Evolutionary conservation across 2,888 invertebrate genomes (phyloP).

Genomic region (Drosophila siamana): DNA sequence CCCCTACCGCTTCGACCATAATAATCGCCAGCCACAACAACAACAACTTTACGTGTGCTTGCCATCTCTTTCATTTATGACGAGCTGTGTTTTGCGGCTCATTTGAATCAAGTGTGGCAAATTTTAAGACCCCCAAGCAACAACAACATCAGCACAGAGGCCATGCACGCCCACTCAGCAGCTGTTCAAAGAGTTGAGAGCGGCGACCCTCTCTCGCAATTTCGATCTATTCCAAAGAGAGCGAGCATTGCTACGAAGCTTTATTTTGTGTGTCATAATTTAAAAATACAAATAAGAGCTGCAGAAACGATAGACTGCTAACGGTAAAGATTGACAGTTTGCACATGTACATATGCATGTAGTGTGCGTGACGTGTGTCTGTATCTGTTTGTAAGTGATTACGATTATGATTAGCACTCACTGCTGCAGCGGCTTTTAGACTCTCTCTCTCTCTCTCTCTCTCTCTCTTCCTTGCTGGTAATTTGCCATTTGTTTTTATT

Average conservation of each 20-base stretch:
- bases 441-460: not conserved
- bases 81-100: slow-evolving; percentile 49
- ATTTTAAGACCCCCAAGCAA: slow-evolving; percentile 32
- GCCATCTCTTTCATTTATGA: slow-evolving; percentile 39
- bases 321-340: slow-evolving; percentile 65
- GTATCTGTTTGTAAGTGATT: slow-evolving; percentile 29
- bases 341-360: slow-evolving; percentile 7
- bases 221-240: slow-evolving; percentile 20
- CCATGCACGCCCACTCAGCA: slow-evolving; percentile 67
- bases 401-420: slow-evolving; percentile 60
- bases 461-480: slow-evolving; percentile 36
- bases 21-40: slow-evolving; percentile 46
- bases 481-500: slow-evolving; percentile 47
- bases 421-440: slow-evolving; percentile 9
- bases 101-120: slow-evolving; percentile 62
- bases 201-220: slow-evolving; percentile 8
- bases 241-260: slow-evolving; percentile 26
- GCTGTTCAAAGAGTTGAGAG: slow-evolving; percentile 65
- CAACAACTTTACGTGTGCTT: slow-evolving; percentile 24
- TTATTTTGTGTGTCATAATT: slow-evolving; percentile 82
- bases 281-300: slow-evolving; percentile 79
- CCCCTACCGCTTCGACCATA: slow-evolving; percentile 27
- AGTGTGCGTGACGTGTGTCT: not conserved
- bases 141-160: slow-evolving; percentile 34
- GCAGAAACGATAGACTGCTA: slow-evolving; percentile 54